Base-by-base conservation (phyloP, 37 sponge, comb jelly and placozoan species). In the Theonella swinhoei region DNA sequence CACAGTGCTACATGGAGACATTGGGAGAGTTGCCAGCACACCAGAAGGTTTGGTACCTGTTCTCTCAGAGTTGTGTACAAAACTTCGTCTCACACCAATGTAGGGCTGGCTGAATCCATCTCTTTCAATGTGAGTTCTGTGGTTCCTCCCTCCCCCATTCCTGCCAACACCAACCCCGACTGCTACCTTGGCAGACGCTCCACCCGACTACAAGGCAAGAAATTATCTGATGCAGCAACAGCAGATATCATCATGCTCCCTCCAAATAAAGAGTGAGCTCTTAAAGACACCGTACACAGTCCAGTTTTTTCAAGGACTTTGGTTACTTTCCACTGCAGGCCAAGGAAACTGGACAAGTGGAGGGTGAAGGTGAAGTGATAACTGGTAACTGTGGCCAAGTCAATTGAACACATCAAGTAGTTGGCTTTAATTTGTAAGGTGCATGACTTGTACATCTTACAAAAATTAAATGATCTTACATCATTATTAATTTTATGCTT, bases 111-210 rank as follows among this genome's bases (percentile, higher is more conserved):
- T 22, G 80, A 85, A 34, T 34, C 77, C 77, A 80, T 85, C 62
- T 81, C 87, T 2, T 90, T 85, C 85, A 80, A 81, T 59, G 70
- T 80, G 25, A 85, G 86, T 59, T 85, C 91, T 47, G 2, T 67
- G 26, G 81, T 80, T 0, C 91, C 81, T 0, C 91, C 91, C 8
- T 90, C 91, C 1, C 91, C 87, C 76, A 85, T 90, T 8, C 82
- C 82, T 28, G 14, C 82, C 61, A 72, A 33, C 62, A 39, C 72
- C 37, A 25, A 71, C 3, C 35, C 60, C 72, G 59, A 58, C 20
- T 47, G 72, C 42, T 79, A 79, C 31, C 64, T 29, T 25, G 7
- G 58, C 32, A 26, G 58, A 28, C 47, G 29, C 25, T 28, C 19
- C 26, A 19, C 5, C 28, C 25, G 11, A 41, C 34, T 32, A 30